Evolutionary conservation across 2,888 invertebrate genomes (phyloP).

Genomic region (Sinelater perroti): DNA sequence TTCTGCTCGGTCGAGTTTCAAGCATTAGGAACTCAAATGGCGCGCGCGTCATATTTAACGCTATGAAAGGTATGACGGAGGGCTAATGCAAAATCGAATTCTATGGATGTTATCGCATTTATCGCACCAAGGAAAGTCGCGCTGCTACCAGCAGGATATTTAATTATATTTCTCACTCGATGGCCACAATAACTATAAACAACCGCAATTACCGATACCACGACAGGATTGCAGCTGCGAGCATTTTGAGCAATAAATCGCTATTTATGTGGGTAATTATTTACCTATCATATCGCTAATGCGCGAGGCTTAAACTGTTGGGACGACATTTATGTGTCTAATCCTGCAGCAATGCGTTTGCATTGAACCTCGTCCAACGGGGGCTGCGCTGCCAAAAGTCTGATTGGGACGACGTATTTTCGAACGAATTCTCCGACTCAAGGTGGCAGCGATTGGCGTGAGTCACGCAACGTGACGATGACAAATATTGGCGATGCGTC

Average conservation of each 20-base stretch:
- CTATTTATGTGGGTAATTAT: slow-evolving; percentile 8
- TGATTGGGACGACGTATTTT: not conserved
- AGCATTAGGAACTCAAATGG: too few species aligned
- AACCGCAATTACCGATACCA: not conserved
- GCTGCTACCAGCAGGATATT: not conserved
- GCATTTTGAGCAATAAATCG: slow-evolving; percentile 1
- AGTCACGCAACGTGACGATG: slow-evolving; percentile 23
- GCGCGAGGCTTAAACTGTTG: not conserved
- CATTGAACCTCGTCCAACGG: not conserved
- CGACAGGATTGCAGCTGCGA: not conserved
- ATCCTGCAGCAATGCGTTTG: not conserved
- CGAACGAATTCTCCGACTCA: slow-evolving; percentile 24
- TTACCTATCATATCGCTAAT: not conserved
- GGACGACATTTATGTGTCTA: slow-evolving; percentile 3
- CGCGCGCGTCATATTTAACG: too few species aligned
- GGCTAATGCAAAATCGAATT: too few species aligned
- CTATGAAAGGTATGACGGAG: too few species aligned
- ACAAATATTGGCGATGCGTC: slow-evolving; percentile 18
- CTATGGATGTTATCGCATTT: too few species aligned
- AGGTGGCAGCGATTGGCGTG: slow-evolving; percentile 25
- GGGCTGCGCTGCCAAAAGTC: not conserved
- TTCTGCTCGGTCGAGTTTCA: too few species aligned
- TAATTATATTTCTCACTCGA: not conserved
- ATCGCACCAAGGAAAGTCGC: too few species aligned
- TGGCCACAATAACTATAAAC: not conserved